These are phyloP conservation scores for Drosophila sulfurigaster DNA, from an alignment of 1,140 invertebrate species.

Conservation along the genomic window DNA sequence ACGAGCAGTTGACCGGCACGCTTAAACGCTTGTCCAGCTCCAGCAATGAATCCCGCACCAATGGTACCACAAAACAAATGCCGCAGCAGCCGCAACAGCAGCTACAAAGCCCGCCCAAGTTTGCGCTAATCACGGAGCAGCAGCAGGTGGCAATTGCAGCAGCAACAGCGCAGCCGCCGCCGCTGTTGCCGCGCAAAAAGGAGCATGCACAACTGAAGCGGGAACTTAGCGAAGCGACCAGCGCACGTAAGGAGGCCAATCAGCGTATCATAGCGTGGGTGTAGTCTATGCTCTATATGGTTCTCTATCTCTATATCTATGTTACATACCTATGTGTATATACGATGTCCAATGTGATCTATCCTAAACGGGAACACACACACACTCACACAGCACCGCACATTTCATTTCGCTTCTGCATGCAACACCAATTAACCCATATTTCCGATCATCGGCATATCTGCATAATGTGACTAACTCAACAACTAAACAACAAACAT, in stretches of 20 bases:
- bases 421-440: slow-evolving; percentile 9
- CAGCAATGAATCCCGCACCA: slow-evolving; percentile 72
- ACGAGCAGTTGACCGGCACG: slow-evolving; percentile 25
- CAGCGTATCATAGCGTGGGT: slow-evolving; percentile 86
- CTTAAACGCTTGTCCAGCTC: slow-evolving; percentile 70
- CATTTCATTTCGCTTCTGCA: slow-evolving; percentile 44
- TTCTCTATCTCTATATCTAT: slow-evolving; percentile 19
- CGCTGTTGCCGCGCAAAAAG: slow-evolving; percentile 66
- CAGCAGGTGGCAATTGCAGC: slow-evolving; percentile 26
- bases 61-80: slow-evolving; percentile 33
- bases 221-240: slow-evolving; percentile 85
- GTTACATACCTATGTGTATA: slow-evolving; percentile 3
- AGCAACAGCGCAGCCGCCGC: slow-evolving; percentile 46
- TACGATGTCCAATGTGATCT: slow-evolving; percentile 1
- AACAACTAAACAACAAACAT: neutral
- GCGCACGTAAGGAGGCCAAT: slow-evolving; percentile 86
- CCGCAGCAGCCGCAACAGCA: neutral
- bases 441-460: neutral
- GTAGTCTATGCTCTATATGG: slow-evolving; percentile 79
- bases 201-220: slow-evolving; percentile 83
- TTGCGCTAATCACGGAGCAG: slow-evolving; percentile 58
- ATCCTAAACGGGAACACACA: slow-evolving; percentile 27
- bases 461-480: neutral
- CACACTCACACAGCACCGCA: slow-evolving; percentile 7
- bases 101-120: slow-evolving; percentile 65